Base-by-base conservation (phyloP, 92 coral and sea anemone species). In the Phenganax marumi region DNA sequence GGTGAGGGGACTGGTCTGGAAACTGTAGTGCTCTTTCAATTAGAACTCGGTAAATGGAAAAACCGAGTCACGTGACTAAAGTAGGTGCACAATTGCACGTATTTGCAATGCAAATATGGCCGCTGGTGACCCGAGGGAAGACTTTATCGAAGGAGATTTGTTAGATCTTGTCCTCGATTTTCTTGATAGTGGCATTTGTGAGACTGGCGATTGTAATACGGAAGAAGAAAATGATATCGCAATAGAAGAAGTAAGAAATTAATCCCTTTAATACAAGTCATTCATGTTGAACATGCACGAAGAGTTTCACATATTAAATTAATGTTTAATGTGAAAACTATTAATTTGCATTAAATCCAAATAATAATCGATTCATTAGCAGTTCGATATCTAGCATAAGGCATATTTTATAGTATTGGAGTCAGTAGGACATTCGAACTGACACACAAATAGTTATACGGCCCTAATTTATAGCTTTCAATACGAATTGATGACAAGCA, bases 1-100 rank as follows among this genome's bases (percentile, higher is more conserved):
- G n/a, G n/a, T n/a, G n/a, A n/a, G n/a, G 63, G 63, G 63, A 57
- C 63, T 57, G 63, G 63, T 57, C 63, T 57, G 63, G 63, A 57
- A 57, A 57, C 63, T 57, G 63, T 57, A 4, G 63, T 5, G 63
- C n/a, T 57, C 3, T 12, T 57, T 3, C 63, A 5, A 57, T 57
- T 57, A 17, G 4, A 57, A 57, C 63, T 57, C 63, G 6, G 63
- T 57, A 17, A 12, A 57, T 8, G n/a, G 63, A 4, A 57, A 57
- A 57, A 57, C 19, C 9, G 63, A 21, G 63, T 57, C 63, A 57
- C 19, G 13, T 12, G 63, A 57, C 63, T 57, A 57, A 57, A 57
- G n/a, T n/a, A n/a, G n/a, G n/a, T n/a, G n/a, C n/a, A n/a, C n/a
- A n/a, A n/a, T n/a, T n/a, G n/a, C n/a, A n/a, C n/a, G n/a, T n/a